phyloP scores from a whole-genome alignment of 2,888 invertebrate species.

The Trilocha varians region DNA sequence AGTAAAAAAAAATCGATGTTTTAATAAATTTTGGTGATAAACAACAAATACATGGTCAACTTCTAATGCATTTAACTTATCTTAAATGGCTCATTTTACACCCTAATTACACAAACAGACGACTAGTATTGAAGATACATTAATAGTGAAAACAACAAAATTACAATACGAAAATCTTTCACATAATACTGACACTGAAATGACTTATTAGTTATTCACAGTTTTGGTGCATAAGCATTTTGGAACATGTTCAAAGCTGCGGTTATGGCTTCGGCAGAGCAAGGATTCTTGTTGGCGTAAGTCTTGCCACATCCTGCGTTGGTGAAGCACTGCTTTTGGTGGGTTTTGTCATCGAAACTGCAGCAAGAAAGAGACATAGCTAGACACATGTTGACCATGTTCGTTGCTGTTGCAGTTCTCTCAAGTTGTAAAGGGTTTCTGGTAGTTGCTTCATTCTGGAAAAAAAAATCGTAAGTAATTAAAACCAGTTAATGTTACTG shows the following conservation, averaged over 20 bases:
- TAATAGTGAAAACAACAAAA: background rate
- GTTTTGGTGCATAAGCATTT: constrained; percentile 38
- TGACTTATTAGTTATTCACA: constrained; percentile 10
- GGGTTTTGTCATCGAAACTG: constrained; percentile 12
- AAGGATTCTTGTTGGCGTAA: constrained; percentile 26
- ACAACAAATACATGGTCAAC: background rate
- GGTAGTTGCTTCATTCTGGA: constrained; percentile 20
- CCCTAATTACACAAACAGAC: background rate
- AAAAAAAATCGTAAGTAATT: constrained; percentile 9
- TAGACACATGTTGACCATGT: constrained; percentile 31
- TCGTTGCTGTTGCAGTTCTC: constrained; percentile 2
- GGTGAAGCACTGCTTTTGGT: constrained; percentile 34
- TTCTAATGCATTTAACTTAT: background rate
- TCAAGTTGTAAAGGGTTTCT: constrained; percentile 17
- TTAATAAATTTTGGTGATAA: no score
- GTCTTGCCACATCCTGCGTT: constrained; percentile 29
- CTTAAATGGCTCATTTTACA: background rate
- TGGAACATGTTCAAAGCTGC: constrained; percentile 33
- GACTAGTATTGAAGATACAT: background rate
- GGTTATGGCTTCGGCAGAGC: constrained; percentile 25
- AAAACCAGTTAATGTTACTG: background rate
- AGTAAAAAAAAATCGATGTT: no score
- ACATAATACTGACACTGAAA: constrained; percentile 30
- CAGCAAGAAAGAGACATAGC: constrained; percentile 50
- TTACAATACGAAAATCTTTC: constrained; percentile 5